phyloP scores from a whole-genome alignment of 2,113 vertebrate genomes.

The Rhinogobius similis region DNA sequence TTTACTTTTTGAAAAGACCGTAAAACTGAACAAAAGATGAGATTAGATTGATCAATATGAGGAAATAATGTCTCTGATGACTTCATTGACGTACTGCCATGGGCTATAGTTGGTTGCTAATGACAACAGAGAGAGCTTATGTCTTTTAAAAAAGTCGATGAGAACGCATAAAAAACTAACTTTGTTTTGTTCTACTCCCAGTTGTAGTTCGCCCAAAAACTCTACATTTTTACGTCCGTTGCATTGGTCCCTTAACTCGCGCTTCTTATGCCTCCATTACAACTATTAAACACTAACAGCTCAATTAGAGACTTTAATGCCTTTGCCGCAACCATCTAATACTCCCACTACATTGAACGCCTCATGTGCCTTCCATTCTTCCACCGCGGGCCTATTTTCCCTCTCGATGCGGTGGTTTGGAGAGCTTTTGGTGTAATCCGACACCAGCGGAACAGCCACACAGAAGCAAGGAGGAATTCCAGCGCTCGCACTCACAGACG shows the following conservation, averaged over 20 bases:
- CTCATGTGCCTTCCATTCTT: not conserved
- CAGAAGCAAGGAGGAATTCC: slow-evolving; percentile 55
- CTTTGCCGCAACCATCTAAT: slow-evolving; percentile 25
- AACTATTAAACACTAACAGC: slow-evolving; percentile 27
- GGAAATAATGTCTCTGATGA: too few relatives aligned
- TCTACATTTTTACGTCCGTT: not conserved
- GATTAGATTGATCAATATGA: too few relatives aligned
- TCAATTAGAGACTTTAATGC: slow-evolving; percentile 34
- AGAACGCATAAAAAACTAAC: too few relatives aligned
- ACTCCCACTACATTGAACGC: not conserved
- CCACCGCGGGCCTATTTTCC: slow-evolving; percentile 11
- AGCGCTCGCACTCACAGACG: slow-evolving; percentile 47
- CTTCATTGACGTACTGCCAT: too few relatives aligned
- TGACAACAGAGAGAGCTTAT: too few relatives aligned
- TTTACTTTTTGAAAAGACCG: too few relatives aligned
- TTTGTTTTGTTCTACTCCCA: not conserved
- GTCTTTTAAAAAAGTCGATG: too few relatives aligned
- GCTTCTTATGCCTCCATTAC: slow-evolving; percentile 46
- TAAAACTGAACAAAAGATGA: too few relatives aligned
- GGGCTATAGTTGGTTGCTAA: too few relatives aligned
- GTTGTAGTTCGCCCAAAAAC: not conserved
- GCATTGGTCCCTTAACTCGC: not conserved
- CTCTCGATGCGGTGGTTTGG: not conserved
- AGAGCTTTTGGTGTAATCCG: slow-evolving; percentile 44
- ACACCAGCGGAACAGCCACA: slow-evolving; percentile 36